Conservation (phyloP, 1,140 invertebrate genomes). For the Drosophila funebris region DNA sequence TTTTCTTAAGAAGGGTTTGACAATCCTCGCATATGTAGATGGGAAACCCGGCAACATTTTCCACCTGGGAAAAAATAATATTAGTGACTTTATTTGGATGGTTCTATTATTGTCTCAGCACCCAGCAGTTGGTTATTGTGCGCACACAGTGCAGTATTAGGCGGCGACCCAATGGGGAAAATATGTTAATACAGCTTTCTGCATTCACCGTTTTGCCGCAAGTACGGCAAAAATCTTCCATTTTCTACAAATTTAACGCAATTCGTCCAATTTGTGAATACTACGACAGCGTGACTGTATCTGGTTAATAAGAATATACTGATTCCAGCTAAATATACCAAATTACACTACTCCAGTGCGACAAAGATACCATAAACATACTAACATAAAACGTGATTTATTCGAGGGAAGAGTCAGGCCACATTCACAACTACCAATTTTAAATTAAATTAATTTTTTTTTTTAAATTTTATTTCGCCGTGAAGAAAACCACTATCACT, state of each 20-base stretch:
- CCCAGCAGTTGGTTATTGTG: constrained; percentile 64
- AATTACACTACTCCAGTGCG: not conserved
- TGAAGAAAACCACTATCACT: too few relatives aligned
- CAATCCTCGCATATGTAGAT: constrained; percentile 47
- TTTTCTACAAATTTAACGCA: constrained; percentile 29
- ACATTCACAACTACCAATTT: too few relatives aligned
- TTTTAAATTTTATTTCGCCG: too few relatives aligned
- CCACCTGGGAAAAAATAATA: constrained; percentile 30
- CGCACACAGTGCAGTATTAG: constrained; percentile 47
- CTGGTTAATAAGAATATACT: not conserved
- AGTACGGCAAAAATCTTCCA: constrained; percentile 61
- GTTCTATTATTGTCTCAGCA: not conserved
- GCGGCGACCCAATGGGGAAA: constrained; percentile 26
- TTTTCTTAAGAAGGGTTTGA: constrained; percentile 44
- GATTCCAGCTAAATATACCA: constrained; percentile 18
- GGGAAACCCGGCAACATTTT: constrained; percentile 44
- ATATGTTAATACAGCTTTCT: constrained; percentile 47
- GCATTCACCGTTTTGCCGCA: constrained; percentile 46
- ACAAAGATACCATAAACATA: not conserved
- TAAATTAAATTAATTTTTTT: too few relatives aligned
- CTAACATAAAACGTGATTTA: too few relatives aligned
- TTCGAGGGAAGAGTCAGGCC: not conserved
- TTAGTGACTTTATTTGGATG: not conserved
- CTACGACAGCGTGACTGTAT: not conserved
- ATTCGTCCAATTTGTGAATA: constrained; percentile 3